Evolutionary conservation across 2,113 vertebrate genomes (phyloP).

Genomic region (Crotalus horridus): DNA sequence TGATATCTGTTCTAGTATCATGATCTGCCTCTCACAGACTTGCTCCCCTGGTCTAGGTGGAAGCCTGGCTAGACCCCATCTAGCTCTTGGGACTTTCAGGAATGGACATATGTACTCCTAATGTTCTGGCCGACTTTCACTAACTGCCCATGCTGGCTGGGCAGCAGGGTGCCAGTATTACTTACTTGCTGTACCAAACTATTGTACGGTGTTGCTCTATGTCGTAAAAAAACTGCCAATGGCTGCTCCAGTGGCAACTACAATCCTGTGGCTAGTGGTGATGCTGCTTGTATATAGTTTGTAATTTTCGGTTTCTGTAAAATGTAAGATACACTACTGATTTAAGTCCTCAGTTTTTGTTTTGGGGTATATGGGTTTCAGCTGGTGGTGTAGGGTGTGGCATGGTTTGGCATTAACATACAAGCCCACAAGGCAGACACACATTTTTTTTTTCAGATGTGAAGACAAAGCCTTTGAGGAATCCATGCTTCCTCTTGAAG

Average conservation of each 20-base stretch:
- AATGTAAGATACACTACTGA: not conserved
- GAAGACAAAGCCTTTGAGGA: not conserved
- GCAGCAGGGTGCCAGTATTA: slow-evolving; percentile 27
- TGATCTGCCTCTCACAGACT: not conserved
- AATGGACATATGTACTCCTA: not conserved
- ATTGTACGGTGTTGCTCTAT: slow-evolving; percentile 50
- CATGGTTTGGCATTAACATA: not conserved
- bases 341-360: not conserved
- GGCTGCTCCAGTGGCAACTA: not conserved
- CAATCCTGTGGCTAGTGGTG: slow-evolving; percentile 37
- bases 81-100: fast-evolving
- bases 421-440: not conserved
- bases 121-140: slow-evolving; percentile 8
- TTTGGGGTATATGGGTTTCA: slow-evolving; percentile 4
- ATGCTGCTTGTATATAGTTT: slow-evolving; percentile 50
- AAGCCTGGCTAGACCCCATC: slow-evolving; percentile 20
- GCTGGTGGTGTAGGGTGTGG: no score
- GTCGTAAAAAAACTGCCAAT: slow-evolving; percentile 54
- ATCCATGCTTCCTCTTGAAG: not conserved
- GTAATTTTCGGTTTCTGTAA: slow-evolving; percentile 33
- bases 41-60: slow-evolving; percentile 12
- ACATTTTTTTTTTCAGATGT: not conserved
- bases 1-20: not conserved
- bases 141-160: slow-evolving; percentile 6
- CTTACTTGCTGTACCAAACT: slow-evolving; percentile 45